Percentiles rank a stretch among this genome's conserved stretches.
Conservation (phyloP, 2,888 invertebrate species). For the Nomada hirtipes region DNA sequence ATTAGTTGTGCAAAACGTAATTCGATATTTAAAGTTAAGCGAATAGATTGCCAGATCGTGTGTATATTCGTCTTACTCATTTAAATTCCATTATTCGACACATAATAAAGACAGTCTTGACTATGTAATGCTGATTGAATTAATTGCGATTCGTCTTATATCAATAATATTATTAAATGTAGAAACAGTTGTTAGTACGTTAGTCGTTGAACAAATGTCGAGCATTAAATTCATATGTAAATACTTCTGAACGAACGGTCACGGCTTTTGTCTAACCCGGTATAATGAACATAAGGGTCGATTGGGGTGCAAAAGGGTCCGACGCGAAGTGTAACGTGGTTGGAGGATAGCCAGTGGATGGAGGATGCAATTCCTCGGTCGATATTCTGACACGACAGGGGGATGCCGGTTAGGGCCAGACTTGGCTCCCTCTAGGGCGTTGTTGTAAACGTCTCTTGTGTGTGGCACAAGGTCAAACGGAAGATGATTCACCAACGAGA, state of each 20-base stretch:
- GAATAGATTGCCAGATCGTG: conserved; percentile 45
- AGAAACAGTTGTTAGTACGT: not conserved
- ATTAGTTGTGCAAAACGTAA: conserved; percentile 51
- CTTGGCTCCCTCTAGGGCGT: conserved; percentile 71
- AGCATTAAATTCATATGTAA: conserved; percentile 3
- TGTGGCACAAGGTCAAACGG: conserved; percentile 69
- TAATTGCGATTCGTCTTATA: not conserved
- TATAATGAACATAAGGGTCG: conserved; percentile 49
- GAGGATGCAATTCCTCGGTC: conserved; percentile 74
- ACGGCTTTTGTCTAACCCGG: conserved; percentile 17
- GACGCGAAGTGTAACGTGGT: conserved; percentile 62
- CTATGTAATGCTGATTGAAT: not conserved
- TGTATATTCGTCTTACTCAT: not conserved
- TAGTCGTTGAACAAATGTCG: not conserved
- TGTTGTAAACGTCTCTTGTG: conserved; percentile 69
- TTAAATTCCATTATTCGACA: conserved; percentile 25
- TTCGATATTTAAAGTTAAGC: conserved; percentile 57
- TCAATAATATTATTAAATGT: not conserved
- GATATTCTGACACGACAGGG: conserved; percentile 69
- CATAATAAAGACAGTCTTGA: conserved; percentile 5
- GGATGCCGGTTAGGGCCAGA: conserved; percentile 68
- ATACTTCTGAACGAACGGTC: conserved; percentile 11
- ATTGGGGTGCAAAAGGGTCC: conserved; percentile 56
- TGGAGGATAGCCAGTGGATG: conserved; percentile 63
- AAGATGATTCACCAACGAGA: conserved; percentile 68